Evolutionary conservation across 1,140 invertebrate genomes (phyloP), one percentile per base, ranked within the genome.

Genomic region (Hypsibius dujardini): DNA sequence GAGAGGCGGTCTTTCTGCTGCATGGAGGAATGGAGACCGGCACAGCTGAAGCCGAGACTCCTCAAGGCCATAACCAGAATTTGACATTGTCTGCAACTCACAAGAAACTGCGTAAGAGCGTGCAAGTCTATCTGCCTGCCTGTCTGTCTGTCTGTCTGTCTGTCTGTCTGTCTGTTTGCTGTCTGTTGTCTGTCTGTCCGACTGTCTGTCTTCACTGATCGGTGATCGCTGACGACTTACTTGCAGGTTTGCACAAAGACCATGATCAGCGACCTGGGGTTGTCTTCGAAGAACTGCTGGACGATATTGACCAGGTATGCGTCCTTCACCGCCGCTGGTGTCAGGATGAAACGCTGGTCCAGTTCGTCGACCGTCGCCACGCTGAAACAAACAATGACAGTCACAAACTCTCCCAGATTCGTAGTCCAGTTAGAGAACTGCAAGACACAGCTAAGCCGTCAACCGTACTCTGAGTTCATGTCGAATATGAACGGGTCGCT

Each of bases 231-330:
- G 7, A 74, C 42, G 70, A 80, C 84, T 80, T 81, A 92, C 90
- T 91, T 93, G 85, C 93, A 95, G 69, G 92, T 95, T 75, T 90
- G 86, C 42, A 90, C 91, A 77, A 97, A 97, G 59, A 97, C 87
- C 77, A 97, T 90, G 46, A 95, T 85, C 60, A 89, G 91, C 42
- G 87, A 87, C 69, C 85, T 84, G 71, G 85, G 83, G 78, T 88
- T 84, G 45, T 86, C 82, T 75, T 84, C 81, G 59, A 85, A 82
- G 79, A 87, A 95, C 71, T 85, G 85, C 72, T 90, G 84, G 2
- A 98, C 78, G 0, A 91, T 84, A 80, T 97, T 87, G 46, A 97
- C 87, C 42, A 98, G 79, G 79, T 92, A 96, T 47, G 91, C 92
- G 83, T 98, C 94, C 72, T 91, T 87, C 46, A 92, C 87, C 78